Evolutionary conservation across 2,888 invertebrate species (phyloP), one percentile per base, ranked within the genome.

Genomic region (Lepidochrysops patricia): DNA sequence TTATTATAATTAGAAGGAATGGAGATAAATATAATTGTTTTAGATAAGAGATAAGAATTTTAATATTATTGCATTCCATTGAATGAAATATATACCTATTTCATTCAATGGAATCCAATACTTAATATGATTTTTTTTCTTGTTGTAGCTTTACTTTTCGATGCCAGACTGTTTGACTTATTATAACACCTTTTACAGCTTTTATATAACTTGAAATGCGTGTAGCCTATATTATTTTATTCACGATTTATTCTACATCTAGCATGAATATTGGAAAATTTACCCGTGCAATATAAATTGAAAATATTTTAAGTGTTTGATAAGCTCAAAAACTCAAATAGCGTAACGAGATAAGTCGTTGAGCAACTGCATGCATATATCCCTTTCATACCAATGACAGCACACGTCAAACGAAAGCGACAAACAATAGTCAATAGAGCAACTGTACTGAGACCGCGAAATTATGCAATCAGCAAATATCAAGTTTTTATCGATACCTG

Each of bases 381-480:
- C 57, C 35, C 34, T 52, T 26, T 52, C 35, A 4, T n/a, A 52
- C 50, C 15, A 25, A 26, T 26, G 4, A 34, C 25, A 52, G 37
- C 4, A 27, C 34, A 12, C 2, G 12, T 34, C n/a, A 15, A 5
- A 15, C 9, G 59, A 59, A 52, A 59, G 59, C 26, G 52, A 19
- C 9, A 12, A 7, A 34, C 13, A 27, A 52, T 52, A 35, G 52
- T 35, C 15, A 52, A 52, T 59, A 34, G 15, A 34, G 13, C 34
- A 26, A 50, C 26, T 23, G 15, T 52, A 50, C 35, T 52, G 9
- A 54, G 58, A 62, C 49, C 60, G 62, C 56, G 69, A 72, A 70
- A 72, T 74, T 72, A 72, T 72, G 61, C 68, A 72, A 68, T 67
- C 68, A 68, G 66, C 71, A 69, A 66, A 70, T 67, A 70, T 72